Conservation (phyloP, 2,888 invertebrate genomes). For the Ectemnius lituratus region DNA sequence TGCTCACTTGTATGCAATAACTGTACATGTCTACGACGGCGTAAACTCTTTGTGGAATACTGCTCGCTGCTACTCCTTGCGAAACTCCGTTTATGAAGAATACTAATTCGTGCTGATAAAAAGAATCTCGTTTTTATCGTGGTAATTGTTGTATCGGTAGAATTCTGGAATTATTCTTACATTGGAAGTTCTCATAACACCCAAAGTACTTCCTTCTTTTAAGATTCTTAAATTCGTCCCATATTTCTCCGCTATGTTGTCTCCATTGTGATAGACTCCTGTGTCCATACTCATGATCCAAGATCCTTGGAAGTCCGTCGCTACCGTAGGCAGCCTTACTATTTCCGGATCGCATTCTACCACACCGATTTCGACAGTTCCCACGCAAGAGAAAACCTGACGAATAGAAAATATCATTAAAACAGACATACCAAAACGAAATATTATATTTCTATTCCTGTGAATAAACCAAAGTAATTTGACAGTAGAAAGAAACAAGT, state of each 20-base stretch:
- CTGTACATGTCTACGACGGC: constrained; percentile 91
- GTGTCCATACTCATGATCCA: constrained; percentile 93
- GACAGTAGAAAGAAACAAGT: too few relatives aligned
- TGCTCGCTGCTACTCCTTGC: constrained; percentile 91
- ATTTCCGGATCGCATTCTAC: constrained; percentile 85
- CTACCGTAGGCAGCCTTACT: constrained; percentile 86
- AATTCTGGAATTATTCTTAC: constrained; percentile 73
- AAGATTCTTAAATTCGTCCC: constrained; percentile 91
- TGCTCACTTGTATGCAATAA: constrained; percentile 88
- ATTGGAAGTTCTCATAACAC: constrained; percentile 89
- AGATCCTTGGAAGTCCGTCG: constrained; percentile 88
- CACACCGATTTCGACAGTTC: constrained; percentile 87
- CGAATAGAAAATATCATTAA: constrained; percentile 39
- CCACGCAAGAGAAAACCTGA: constrained; percentile 89
- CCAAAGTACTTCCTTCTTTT: constrained; percentile 89
- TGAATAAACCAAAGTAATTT: too few relatives aligned
- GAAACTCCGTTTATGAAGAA: constrained; percentile 94
- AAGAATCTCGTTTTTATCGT: not conserved
- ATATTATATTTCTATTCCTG: too few relatives aligned
- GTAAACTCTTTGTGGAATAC: constrained; percentile 86
- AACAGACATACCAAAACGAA: too few relatives aligned
- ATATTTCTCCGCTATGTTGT: constrained; percentile 89
- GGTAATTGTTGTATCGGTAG: too few relatives aligned
- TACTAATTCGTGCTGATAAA: constrained; percentile 86
- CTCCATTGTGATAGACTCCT: constrained; percentile 91